Base-by-base conservation (phyloP, 2,113 vertebrate genomes). In the Thryonomys swinderianus region DNA sequence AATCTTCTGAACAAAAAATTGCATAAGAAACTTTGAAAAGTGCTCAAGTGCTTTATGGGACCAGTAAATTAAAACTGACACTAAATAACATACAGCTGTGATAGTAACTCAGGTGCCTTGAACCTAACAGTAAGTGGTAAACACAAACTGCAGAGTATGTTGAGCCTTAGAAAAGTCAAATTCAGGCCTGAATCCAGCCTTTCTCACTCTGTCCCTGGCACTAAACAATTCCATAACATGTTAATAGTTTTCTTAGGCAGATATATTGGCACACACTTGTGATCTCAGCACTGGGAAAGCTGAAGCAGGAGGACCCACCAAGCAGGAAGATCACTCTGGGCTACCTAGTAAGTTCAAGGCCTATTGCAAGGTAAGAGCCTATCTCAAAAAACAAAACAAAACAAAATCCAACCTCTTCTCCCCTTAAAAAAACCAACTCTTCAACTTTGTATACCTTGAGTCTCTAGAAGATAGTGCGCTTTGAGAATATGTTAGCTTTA, bases 401-500 rank as follows among this genome's bases (percentile, higher is more conserved):
- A 25, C 25, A 73, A 73, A 74, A 74, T 18, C 5, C 40, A 73
- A 27, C 23, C 5, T 10, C 5, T 1, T 45, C 40, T 12, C 71
- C 71, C 23, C 37, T 61, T 21, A 23, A 61, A 42, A 42, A 73
- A 16, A 10, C 16, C 13, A 42, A 79, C 27, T 61, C 23, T 79
- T 78, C 37, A 73, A 83, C 11, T 82, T 85, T 57, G 51, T 82
- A 88, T 91, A 69, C 78, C 10, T 5, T 18, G 51, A 51, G 42
- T 76, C 91, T 96, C 51, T 71, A 62, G 80, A 92, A 69, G 37
- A 25, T 82, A 62, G 30, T 86, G 57, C 81, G 23, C 62, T 30
- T 62, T 32, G 88, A 93, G 82, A 74, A 42, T 27, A 62, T 67
- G 40, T 84, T 85, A 74, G 32, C 42, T 74, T 64, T 79, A 73